A percentile compares a stretch with the other conserved stretches of the same genome.
Evolutionary conservation across 1,140 invertebrate genomes (phyloP).

Genomic region (Armadillidium nasatum): DNA sequence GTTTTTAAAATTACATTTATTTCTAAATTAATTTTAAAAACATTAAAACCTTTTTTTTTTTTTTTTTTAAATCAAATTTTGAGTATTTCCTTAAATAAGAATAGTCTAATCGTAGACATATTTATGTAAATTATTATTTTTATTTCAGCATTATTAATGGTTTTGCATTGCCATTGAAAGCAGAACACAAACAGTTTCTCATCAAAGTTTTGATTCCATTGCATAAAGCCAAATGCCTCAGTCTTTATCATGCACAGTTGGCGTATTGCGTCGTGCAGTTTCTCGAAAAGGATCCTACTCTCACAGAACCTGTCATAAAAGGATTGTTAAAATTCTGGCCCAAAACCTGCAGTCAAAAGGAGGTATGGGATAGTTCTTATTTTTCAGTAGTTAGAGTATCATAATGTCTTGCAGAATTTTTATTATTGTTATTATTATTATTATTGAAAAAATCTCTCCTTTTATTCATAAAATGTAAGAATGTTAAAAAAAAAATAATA

Average conservation of each 20-base stretch:
- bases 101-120: background rate
- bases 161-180: conserved; percentile 93
- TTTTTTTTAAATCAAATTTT: too few species aligned
- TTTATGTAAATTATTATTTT: conserved; percentile 20
- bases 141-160: conserved; percentile 92
- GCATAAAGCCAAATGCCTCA: conserved; percentile 94
- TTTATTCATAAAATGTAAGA: too few species aligned
- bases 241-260: conserved; percentile 85
- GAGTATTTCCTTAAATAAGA: too few species aligned
- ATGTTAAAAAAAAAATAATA: too few species aligned
- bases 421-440: too few species aligned
- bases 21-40: too few species aligned
- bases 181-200: conserved; percentile 96
- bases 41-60: too few species aligned
- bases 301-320: conserved; percentile 93
- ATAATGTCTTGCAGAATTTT: too few species aligned
- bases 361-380: conserved; percentile 53
- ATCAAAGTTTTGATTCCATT: conserved; percentile 96
- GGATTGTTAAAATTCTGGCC: conserved; percentile 98
- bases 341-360: conserved; percentile 98
- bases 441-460: too few species aligned
- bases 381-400: too few species aligned
- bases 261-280: conserved; percentile 99
- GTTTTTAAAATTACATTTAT: too few species aligned
- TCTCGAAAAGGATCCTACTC: conserved; percentile 93